phyloP scores from a whole-genome alignment of 2,113 vertebrate genomes.

The Pogonocichla stellata region DNA sequence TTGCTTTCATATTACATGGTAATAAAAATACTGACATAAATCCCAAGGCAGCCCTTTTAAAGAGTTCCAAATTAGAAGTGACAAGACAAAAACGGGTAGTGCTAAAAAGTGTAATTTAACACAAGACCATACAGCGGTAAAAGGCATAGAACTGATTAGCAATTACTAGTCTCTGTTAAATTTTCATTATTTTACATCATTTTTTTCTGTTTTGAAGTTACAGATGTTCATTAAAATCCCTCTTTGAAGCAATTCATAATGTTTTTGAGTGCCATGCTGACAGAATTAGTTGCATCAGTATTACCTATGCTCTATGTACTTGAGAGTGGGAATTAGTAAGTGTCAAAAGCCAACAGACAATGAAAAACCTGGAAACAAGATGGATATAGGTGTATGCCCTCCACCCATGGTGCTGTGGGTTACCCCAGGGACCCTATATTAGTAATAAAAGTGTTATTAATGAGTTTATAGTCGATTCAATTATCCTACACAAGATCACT shows the following conservation, averaged over 20 bases:
- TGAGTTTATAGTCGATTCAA: background rate
- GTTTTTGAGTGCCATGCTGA: background rate
- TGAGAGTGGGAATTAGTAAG: background rate
- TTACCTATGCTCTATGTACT: background rate
- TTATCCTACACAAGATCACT: background rate
- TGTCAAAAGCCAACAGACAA: background rate
- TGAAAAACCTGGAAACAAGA: background rate
- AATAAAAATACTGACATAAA: background rate
- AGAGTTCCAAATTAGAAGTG: background rate
- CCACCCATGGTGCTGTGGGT: background rate
- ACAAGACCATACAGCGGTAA: background rate
- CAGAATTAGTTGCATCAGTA: background rate
- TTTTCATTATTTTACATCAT: background rate
- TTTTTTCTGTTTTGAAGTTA: background rate
- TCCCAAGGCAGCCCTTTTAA: background rate
- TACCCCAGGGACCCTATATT: background rate
- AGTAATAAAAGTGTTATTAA: background rate
- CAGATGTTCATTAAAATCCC: background rate
- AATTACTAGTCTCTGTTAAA: background rate
- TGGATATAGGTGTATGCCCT: background rate
- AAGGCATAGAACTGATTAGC: background rate
- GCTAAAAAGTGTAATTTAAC: background rate
- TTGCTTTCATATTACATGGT: background rate
- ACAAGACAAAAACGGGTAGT: background rate
- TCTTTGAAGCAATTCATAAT: background rate